Conservation (phyloP, 2,113 vertebrate genomes). For the Choloepus hoffmanni region DNA sequence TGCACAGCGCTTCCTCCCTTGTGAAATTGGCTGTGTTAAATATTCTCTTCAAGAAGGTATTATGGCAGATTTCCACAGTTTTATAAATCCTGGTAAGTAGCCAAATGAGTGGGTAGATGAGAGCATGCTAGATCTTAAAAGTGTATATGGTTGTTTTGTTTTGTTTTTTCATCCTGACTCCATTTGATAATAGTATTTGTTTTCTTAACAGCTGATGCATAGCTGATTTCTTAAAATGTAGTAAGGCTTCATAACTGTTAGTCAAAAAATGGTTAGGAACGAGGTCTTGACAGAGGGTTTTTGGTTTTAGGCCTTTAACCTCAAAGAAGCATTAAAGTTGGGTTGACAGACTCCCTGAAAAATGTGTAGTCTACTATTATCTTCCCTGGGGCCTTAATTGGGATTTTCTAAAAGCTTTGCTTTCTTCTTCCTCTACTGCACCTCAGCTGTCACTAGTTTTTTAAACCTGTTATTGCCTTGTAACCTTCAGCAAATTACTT, state of each 20-base stretch:
- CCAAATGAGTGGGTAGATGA: neutral
- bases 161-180: neutral
- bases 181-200: constrained; percentile 13
- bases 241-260: neutral
- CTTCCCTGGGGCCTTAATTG: neutral
- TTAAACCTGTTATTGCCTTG: neutral
- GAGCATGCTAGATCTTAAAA: neutral
- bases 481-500: constrained; percentile 36
- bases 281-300: neutral
- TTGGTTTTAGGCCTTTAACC: neutral
- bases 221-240: constrained; percentile 38
- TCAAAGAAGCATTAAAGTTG: neutral
- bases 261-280: neutral
- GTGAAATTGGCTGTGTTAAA: constrained; percentile 89
- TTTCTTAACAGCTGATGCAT: neutral
- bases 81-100: constrained; percentile 88
- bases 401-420: neutral
- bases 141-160: neutral
- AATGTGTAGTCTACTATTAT: neutral
- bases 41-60: constrained; percentile 88
- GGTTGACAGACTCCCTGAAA: neutral
- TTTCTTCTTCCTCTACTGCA: neutral
- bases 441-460: neutral
- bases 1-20: constrained; percentile 89
- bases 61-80: constrained; percentile 87